These are phyloP conservation scores for Mamestra brassicae DNA, from an alignment of 2,888 invertebrate species.

Conservation along the genomic window DNA sequence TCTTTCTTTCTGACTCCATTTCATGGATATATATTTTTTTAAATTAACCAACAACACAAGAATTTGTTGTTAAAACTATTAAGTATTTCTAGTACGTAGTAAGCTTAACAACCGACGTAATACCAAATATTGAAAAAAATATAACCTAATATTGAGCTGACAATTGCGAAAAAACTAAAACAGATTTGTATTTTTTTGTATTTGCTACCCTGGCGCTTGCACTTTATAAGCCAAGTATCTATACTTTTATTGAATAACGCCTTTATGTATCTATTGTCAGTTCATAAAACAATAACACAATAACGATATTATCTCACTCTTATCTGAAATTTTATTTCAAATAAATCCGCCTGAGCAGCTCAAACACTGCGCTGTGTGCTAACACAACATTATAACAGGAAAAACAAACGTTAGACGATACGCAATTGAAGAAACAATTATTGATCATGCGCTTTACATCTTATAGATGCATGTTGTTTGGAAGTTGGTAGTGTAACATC, in stretches of 20 bases:
- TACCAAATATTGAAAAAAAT: too few species aligned
- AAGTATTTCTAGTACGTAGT: too few species aligned
- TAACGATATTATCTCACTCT: conserved; percentile 9
- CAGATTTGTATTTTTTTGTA: too few species aligned
- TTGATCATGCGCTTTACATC: conserved; percentile 16
- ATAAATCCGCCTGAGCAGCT: conserved; percentile 20
- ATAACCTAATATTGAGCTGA: too few species aligned
- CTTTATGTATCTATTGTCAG: not conserved
- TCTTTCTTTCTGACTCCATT: too few species aligned
- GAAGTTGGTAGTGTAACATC: not conserved
- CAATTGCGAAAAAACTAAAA: too few species aligned
- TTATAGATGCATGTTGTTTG: not conserved
- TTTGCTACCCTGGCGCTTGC: too few species aligned
- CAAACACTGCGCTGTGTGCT: conserved; percentile 47
- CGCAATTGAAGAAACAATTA: conserved; percentile 12
- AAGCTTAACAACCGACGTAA: too few species aligned
- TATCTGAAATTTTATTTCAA: conserved; percentile 44
- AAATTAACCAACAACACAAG: too few species aligned
- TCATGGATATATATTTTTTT: too few species aligned
- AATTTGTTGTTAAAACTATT: too few species aligned
- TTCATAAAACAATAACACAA: conserved; percentile 35
- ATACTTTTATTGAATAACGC: not conserved
- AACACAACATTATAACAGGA: conserved; percentile 45
- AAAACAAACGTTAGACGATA: conserved; percentile 30
- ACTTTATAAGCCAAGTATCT: not conserved